Conservation (phyloP, 2,888 invertebrate species). For the Scaptodrosophila latifasciaeformis region DNA sequence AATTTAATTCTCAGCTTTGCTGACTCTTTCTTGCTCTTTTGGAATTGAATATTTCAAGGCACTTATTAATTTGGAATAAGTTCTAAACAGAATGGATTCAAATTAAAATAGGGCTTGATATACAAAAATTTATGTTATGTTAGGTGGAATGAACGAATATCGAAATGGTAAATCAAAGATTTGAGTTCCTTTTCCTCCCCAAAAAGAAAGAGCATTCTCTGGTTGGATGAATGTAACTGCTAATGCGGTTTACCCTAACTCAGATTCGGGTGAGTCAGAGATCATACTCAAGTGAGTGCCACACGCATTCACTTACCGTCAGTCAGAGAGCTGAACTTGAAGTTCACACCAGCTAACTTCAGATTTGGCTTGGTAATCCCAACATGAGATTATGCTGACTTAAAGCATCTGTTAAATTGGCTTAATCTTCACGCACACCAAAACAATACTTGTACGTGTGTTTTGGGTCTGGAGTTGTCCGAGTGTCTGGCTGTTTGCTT, state of each 20-base stretch:
- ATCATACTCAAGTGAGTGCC: conserved; percentile 6
- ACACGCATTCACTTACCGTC: not conserved
- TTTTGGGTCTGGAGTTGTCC: conserved; percentile 31
- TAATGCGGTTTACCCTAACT: no score
- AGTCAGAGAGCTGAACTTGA: conserved; percentile 28
- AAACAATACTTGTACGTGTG: conserved; percentile 23
- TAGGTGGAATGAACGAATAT: no score
- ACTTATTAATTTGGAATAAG: no score
- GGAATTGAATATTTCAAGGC: no score
- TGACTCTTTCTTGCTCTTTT: no score
- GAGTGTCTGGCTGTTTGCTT: conserved; percentile 33
- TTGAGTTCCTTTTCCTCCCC: no score
- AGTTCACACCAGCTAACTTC: conserved; percentile 41
- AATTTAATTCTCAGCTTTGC: not conserved
- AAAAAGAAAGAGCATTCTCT: no score
- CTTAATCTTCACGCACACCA: conserved; percentile 52
- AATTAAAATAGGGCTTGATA: no score
- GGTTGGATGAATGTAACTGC: no score
- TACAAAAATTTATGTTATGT: no score
- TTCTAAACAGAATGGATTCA: no score
- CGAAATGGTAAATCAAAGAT: no score
- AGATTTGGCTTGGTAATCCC: conserved; percentile 56
- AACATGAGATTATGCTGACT: conserved; percentile 60
- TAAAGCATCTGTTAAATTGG: conserved; percentile 70
- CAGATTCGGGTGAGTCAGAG: conserved; percentile 23